Evolutionary conservation across 2,888 invertebrate species (phyloP), one percentile per base, ranked within the genome.

Genomic region (Smittia sp.): DNA sequence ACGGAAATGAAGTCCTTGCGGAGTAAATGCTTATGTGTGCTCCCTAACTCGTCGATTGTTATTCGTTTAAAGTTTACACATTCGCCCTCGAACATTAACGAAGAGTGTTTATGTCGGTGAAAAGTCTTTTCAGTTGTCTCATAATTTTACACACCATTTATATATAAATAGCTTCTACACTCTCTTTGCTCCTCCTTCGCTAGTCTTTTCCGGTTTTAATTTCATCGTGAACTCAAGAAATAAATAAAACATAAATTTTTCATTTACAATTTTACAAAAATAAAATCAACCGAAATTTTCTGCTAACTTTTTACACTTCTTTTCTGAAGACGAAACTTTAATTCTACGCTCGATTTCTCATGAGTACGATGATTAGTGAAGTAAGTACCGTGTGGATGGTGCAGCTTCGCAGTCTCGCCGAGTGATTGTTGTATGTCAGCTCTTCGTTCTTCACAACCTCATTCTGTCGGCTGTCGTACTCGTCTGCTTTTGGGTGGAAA

Each of bases 361-460:
- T 69, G 18, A 69, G 69, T n/a, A 69, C 52, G 69, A 69, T 52
- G 32, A 69, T 25, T 7, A 69, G 69, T 52, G 25, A 52, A 15
- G 22, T 69, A n/a, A 69, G 69, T 25, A 52, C 69, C 22, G 54
- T 41, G 52, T 20, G 18, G 22, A 27, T 24, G 52, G 54, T 39
- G 54, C 27, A 54, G 41, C 41, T 69, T 54, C 18, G 58, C 18
- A 25, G 25, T 1, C 52, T 25, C 22, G 69, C 25, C 11, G 72
- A 38, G 13, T 62, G 54, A 39, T 72, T 86, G 79, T 87, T 89
- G 80, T 92, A 90, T 74, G 93, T 93, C 80, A 95, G 84, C 85
- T 93, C 94, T 84, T 94, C 94, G 81, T 94, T 94, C 85, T 94
- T 95, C 79, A 94, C 92, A 78, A 94, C 94, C 83, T 95, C 94